Evolutionary conservation across 2,888 invertebrate species (phyloP).

Genomic region (Cactoblastis cactorum): DNA sequence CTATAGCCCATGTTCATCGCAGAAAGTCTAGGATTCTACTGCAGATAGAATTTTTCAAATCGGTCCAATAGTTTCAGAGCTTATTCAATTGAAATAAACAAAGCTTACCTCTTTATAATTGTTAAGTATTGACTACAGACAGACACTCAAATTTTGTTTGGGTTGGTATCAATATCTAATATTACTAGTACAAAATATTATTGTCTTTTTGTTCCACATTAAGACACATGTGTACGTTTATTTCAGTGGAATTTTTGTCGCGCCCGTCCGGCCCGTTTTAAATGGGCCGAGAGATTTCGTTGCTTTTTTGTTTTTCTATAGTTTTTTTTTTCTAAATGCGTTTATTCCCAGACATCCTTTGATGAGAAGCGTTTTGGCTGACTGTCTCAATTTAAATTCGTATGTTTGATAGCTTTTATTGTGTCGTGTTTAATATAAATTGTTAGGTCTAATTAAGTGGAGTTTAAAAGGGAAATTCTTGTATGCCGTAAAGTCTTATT

Average conservation of each 20-base stretch:
- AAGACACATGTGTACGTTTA: conserved; percentile 73
- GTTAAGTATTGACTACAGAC: too few species aligned
- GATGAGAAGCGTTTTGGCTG: conserved; percentile 50
- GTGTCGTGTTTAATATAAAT: conserved; percentile 26
- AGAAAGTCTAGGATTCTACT: too few species aligned
- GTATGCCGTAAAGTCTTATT: not conserved
- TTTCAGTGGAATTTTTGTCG: conserved; percentile 77
- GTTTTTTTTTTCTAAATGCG: conserved; percentile 43
- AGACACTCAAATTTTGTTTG: too few species aligned
- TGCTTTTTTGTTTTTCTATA: conserved; percentile 52
- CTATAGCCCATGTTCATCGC: too few species aligned
- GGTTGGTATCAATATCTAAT: too few species aligned
- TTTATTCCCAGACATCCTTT: conserved; percentile 69
- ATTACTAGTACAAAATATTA: conserved; percentile 11
- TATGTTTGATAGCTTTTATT: conserved; percentile 42
- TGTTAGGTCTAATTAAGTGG: conserved; percentile 12
- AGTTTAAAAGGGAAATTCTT: conserved; percentile 12
- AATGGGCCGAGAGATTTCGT: conserved; percentile 75
- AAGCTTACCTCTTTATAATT: too few species aligned
- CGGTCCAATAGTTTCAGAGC: too few species aligned
- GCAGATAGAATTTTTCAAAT: too few species aligned
- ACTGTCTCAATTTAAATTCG: conserved; percentile 55
- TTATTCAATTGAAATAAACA: too few species aligned
- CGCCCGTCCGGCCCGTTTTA: conserved; percentile 75
- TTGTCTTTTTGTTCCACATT: conserved; percentile 44